Base-by-base conservation (phyloP, 2,888 invertebrate species). In the Eupeodes luniger region DNA sequence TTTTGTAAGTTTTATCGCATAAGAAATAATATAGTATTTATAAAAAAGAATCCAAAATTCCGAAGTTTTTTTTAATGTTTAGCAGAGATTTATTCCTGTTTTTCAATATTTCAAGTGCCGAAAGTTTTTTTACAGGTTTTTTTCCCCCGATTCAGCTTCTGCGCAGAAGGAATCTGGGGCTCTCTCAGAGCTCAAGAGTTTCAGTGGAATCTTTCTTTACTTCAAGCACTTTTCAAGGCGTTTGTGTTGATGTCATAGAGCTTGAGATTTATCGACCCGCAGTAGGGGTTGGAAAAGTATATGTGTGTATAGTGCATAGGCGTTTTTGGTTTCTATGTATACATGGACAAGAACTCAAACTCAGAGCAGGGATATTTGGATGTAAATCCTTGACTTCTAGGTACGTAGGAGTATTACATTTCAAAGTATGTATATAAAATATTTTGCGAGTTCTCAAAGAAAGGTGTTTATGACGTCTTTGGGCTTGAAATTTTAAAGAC, bases 141-240 rank as follows among this genome's bases (percentile, higher is more conserved):
- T 49, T 34, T 49, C 11, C n/a, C 14, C 10, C 12, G 40, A 61
- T 40, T 72, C 49, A 69, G 72, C 40, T 78, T 19, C 47, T 86
- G 86, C 86, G 86, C 86, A 86, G 12, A 64, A 47, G 11, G n/a
- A 11, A 59, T 19, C 44, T 49, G 27, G 70, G 57, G 49, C 76
- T 74, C 80, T 81, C 70, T 49, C 61, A 12, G 27, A 27, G 12
- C 9, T 69, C n/a, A 47, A 36, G 11, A 72, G 47, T 67, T 75
- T 69, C 14, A 57, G 11, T 72, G 70, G 76, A 80, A 57, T 59
- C 55, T 79, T 61, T 66, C 16, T 55, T 80, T 55, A 72, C 14
- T 55, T 80, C 61, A 72, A 77, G 76, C 51, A 79, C 53, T 87
- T 78, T 78, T 88, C 88, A 85, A 85, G 88, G 88, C 84, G 51